Base-by-base conservation (phyloP, 1,140 invertebrate species). In the Heliconius himera region DNA sequence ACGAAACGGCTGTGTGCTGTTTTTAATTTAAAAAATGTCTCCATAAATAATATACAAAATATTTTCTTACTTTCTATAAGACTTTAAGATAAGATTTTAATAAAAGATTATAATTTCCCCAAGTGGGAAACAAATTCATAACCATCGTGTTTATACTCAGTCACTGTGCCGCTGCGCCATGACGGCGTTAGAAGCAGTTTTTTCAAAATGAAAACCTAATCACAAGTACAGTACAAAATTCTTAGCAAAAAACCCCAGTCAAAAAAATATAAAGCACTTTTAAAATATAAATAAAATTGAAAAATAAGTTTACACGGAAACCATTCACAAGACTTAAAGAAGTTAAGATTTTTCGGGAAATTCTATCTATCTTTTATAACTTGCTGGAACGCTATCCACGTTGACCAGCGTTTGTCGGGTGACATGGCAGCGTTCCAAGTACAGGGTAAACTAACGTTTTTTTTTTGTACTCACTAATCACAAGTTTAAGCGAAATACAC, bases 341-440 rank as follows among this genome's bases (percentile, higher is more conserved):
- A 3, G 54, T 60, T 60, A 60, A 60, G 54, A 60, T 60, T 60
- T 66, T 66, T 66, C 22, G 9, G 26, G 26, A 29, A 66, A 66
- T 16, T 66, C 9, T 29, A 66, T 66, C 22, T 29, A 29, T 22
- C 0, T 18, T 66, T 8, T 29, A 38, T 41, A 72, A 20, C 3
- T 46, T 16, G 16, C 16, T 72, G 70, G 70, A 26, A 72, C 70
- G 38, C 20, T 72, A n/a, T 72, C 70, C 36, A 38, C 70, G 33
- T 72, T 11, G 70, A 72, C 70, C 38, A 38, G 70, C 29, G 33
- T 8, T 38, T 41, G 70, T 41, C 29, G 3, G n/a, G 33, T 72
- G 36, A 20, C 18, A 72, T 72, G 70, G 70, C 70, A 72, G 70
- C 16, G 70, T 41, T 36, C 70, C 70, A 72, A 72, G n/a, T 72